These are phyloP conservation scores for Metopolophium dirhodum DNA, from an alignment of 1,140 invertebrate genomes.

Conservation along the genomic window DNA sequence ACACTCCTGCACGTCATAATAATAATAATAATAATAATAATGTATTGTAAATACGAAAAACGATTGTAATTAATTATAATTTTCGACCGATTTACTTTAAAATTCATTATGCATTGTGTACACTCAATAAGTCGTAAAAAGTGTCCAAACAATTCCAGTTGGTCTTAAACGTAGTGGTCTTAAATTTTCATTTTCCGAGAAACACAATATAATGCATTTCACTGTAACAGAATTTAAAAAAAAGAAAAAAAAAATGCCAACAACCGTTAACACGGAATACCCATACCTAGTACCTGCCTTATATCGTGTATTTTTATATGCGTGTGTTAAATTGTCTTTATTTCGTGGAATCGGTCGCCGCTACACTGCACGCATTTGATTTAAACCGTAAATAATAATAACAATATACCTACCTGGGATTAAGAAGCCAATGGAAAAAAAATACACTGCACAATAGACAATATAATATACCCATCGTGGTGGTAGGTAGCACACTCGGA, in stretches of 20 bases:
- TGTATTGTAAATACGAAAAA: background rate
- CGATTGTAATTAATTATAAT: background rate
- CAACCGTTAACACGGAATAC: no score
- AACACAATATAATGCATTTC: background rate
- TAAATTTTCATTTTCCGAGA: background rate
- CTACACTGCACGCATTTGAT: background rate
- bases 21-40: slow-evolving; percentile 2
- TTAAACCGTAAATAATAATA: background rate
- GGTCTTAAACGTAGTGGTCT: background rate
- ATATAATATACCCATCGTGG: no score
- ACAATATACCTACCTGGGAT: background rate
- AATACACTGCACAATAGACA: background rate
- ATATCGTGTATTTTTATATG: background rate
- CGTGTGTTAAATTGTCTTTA: background rate
- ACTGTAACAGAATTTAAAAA: background rate
- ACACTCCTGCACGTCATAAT: background rate
- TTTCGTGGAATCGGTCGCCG: background rate
- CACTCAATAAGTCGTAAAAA: background rate
- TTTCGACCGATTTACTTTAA: background rate
- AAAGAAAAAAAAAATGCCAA: no score
- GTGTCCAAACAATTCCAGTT: background rate
- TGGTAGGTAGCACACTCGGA: no score
- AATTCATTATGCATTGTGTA: background rate
- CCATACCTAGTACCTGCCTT: no score
- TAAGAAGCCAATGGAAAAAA: background rate